These are phyloP conservation scores for Helogale parvula DNA, from an alignment of 2,113 vertebrate genomes.

Conservation along the genomic window DNA sequence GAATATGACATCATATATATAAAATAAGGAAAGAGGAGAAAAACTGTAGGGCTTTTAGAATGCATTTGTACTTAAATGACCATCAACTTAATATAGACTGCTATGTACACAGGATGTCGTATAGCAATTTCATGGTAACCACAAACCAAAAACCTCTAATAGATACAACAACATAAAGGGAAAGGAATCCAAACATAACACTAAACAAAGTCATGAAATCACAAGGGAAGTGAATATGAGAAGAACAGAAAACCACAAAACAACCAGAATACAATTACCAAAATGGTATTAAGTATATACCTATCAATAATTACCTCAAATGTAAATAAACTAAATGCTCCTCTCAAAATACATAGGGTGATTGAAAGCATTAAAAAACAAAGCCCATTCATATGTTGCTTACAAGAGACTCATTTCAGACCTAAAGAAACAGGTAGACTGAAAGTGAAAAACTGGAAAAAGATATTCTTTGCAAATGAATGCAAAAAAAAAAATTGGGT, in stretches of 20 bases:
- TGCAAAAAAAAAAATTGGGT: not conserved
- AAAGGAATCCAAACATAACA: not conserved
- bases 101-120: not conserved
- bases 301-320: not conserved
- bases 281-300: not conserved
- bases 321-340: not conserved
- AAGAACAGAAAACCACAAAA: not conserved
- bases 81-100: not conserved
- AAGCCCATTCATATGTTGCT: not conserved
- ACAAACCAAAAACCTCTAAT: not conserved
- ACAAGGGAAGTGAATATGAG: not conserved
- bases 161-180: not conserved
- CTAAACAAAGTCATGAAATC: not conserved
- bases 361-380: not conserved
- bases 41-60: not conserved
- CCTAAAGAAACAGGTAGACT: not conserved
- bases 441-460: not conserved
- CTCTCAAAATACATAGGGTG: not conserved
- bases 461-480: not conserved
- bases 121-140: not conserved
- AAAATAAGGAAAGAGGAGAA: not conserved
- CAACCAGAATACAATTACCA: not conserved
- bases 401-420: not conserved
- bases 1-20: not conserved
- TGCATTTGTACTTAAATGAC: not conserved